These are phyloP conservation scores for Gastrophysa polygoni DNA, from an alignment of 2,888 invertebrate genomes.

Conservation along the genomic window DNA sequence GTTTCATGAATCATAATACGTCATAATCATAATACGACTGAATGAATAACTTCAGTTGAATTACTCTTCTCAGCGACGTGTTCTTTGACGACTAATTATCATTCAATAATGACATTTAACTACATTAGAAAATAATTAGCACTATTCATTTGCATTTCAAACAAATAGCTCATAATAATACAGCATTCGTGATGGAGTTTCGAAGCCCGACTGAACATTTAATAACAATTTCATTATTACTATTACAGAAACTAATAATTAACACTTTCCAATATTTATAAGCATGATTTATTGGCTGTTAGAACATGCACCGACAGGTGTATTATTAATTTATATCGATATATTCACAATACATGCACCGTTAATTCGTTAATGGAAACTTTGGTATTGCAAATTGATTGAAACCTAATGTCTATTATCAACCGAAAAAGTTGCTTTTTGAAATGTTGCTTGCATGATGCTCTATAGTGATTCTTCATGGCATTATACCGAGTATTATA, in stretches of 20 bases:
- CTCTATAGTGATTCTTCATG: too few relatives aligned
- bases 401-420: neutral
- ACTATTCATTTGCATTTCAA: conserved; percentile 23
- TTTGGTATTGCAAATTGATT: conserved; percentile 29
- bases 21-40: too few relatives aligned
- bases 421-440: too few relatives aligned
- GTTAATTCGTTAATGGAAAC: conserved; percentile 32
- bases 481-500: too few relatives aligned
- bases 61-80: neutral
- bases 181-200: conserved; percentile 14
- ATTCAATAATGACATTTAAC: conserved; percentile 17
- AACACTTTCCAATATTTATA: conserved; percentile 36
- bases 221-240: conserved; percentile 29
- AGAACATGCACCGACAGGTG: conserved; percentile 24
- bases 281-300: conserved; percentile 32
- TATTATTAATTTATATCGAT: conserved; percentile 31
- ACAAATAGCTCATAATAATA: conserved; percentile 24
- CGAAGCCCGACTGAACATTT: conserved; percentile 22
- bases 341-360: conserved; percentile 25
- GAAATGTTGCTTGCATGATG: too few relatives aligned
- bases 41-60: neutral
- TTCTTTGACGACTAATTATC: neutral
- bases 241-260: conserved; percentile 33
- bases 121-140: conserved; percentile 29
- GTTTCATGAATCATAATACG: too few relatives aligned